Evolutionary conservation across 2,888 invertebrate genomes (phyloP).

Genomic region (Lucinisca nassula): DNA sequence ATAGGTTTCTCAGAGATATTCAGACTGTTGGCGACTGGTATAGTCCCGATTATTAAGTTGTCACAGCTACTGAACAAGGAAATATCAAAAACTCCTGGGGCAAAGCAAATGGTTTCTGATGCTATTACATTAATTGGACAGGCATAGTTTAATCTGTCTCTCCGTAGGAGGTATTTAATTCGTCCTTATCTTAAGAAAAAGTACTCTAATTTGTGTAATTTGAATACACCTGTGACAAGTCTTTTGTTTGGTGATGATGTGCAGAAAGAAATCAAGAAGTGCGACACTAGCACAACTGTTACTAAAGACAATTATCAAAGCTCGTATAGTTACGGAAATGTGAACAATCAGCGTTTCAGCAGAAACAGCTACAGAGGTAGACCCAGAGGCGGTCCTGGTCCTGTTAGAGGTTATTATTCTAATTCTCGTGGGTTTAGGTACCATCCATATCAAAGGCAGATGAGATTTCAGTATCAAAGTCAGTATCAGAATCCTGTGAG

Average conservation of each 20-base stretch:
- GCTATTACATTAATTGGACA: conserved; percentile 15
- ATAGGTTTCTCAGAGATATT: no score
- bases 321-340: no score
- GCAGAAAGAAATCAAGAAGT: conserved; percentile 5
- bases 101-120: conserved; percentile 20
- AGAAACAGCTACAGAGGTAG: no score
- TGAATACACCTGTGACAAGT: background rate
- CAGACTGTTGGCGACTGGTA: no score
- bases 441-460: no score
- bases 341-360: no score
- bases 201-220: conserved; percentile 7
- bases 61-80: conserved; percentile 8
- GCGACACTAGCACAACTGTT: background rate
- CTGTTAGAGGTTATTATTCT: no score
- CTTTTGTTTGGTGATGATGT: conserved; percentile 25
- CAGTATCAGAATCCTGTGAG: no score
- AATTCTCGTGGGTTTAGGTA: no score
- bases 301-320: background rate
- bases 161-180: conserved; percentile 20
- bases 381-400: no score
- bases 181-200: conserved; percentile 8
- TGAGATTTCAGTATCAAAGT: no score
- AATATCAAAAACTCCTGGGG: conserved; percentile 4
- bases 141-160: conserved; percentile 11
- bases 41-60: no score